Base-by-base conservation (phyloP, 2,797 vertebrate genomes). In the Liasis olivaceus region DNA sequence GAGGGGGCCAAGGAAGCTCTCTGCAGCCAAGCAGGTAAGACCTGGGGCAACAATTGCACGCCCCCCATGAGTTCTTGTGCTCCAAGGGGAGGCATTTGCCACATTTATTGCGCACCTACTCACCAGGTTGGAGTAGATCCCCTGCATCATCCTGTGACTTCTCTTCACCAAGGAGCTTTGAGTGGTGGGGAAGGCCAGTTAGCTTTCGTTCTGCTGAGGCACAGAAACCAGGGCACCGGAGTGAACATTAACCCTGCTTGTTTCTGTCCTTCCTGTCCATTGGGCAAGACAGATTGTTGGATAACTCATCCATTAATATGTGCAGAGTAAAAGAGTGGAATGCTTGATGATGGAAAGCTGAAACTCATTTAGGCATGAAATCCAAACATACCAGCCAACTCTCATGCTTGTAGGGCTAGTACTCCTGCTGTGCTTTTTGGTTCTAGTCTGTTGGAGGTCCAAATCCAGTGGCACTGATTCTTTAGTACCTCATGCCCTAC, bases 181-280 rank as follows among this genome's bases (percentile, higher is more conserved):
- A 63, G 22, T 5, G 72, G n/a, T 5, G 64, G 11, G 31, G 47
- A 81, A 89, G 60, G 89, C 51, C 0, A 88, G 24, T 69, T 93
- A 88, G 54, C 85, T 92, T 81, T 63, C 24, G 58, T 28, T 77
- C 63, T 47, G 66, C 62, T 86, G 89, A 47, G 88, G 36, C 60
- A 58, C 92, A 31, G 56, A 1, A 88, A 89, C 85, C 56, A 77
- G 58, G 66, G 86, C 77, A 47, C 87, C 92, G 51, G 62, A 36
- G 91, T 95, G 94, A 95, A 85, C 89, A 59, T 94, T 69, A 92
- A 72, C 95, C 85, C 22, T 81, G 28, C 28, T 64, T 11, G 77
- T 28, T 81, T 90, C 12, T 91, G 59, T 0, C 51, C 94, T 94
- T 92, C 89, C 28, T 47, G 88, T 66, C 91, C 87, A 15, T 51